Conservation (phyloP, 2,113 vertebrate genomes). For the Onychostoma macrolepis region DNA sequence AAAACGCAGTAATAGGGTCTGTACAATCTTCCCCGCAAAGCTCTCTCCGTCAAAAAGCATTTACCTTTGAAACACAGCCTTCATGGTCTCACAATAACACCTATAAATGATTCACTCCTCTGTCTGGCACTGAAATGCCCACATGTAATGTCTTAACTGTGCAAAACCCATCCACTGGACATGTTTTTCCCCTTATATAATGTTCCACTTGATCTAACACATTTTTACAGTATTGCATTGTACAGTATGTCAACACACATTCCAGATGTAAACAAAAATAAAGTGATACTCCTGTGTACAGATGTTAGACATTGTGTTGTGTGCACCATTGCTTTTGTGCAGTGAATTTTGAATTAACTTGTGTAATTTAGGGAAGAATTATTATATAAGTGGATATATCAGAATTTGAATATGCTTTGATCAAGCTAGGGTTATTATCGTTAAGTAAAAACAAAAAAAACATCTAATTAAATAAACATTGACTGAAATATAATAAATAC, state of each 20-base stretch:
- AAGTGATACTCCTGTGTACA: not conserved
- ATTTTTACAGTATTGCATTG: not conserved
- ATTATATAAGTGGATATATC: not conserved
- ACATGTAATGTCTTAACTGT: slow-evolving; percentile 7
- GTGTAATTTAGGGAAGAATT: not conserved
- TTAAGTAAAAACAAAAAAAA: no score
- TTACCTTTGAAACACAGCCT: slow-evolving; percentile 54
- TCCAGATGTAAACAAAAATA: not conserved
- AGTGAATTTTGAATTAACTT: not conserved
- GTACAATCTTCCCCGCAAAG: slow-evolving; percentile 11
- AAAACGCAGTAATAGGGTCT: slow-evolving; percentile 15
- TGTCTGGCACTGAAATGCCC: slow-evolving; percentile 27
- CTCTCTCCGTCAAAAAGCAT: slow-evolving; percentile 10
- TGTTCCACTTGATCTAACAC: not conserved
- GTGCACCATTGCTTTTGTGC: not conserved
- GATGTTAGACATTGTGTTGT: not conserved
- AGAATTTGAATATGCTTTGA: not conserved
- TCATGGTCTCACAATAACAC: slow-evolving; percentile 34
- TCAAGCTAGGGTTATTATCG: no score
- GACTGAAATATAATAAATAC: no score
- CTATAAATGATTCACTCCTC: slow-evolving; percentile 41
- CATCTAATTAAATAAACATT: no score
- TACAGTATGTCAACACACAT: not conserved
- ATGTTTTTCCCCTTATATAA: not conserved
- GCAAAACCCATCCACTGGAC: not conserved